Base-by-base conservation (phyloP, 2,888 invertebrate genomes). In the Dasysyrphus albostriatus region DNA sequence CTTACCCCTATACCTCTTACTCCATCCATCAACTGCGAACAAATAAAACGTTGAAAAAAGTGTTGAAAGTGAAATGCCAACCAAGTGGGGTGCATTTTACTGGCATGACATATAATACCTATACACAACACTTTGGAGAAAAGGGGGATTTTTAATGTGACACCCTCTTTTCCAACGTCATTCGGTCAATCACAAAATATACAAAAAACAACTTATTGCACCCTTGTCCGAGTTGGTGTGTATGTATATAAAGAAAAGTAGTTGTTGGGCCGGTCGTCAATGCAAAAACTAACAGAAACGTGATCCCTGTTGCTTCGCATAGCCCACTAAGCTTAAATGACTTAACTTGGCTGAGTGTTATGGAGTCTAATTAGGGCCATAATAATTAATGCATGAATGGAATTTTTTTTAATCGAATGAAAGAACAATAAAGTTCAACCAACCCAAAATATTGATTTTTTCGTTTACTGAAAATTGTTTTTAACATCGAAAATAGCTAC, bases 401-500 rank as follows among this genome's bases (percentile, higher is more conserved):
- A 37, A 54, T 61, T 37, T 24, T 14, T 19, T 12, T n/a, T n/a
- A n/a, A 63, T 54, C 37, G 44, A 69, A 12, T 69, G 58, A 77
- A 59, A 19, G 59, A 51, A 51, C 76, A 72, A 47, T 29, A 19
- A 34, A 29, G 58, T 67, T 74, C 73, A 80, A 56, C 75, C 61
- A 81, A 69, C 80, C 56, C 42, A 44, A 59, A 37, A 44, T 77
- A 82, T 82, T 7, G 82, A 82, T 82, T 77, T 82, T 34, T 58
- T 24, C 24, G 24, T 24, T 24, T 24, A 24, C 24, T 24, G 24
- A 24, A 24, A 24, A 24, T 24, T 24, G 24, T 24, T 24, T 2
- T 2, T 1, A 24, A 24, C 24, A 24, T 24, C 24, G 3, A 24
- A 24, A 24, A 24, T 24, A 24, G 24, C 24, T 24, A 24, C 24